These are phyloP conservation scores for Ochropleura plecta DNA, from an alignment of 2,888 invertebrate genomes.

Conservation along the genomic window DNA sequence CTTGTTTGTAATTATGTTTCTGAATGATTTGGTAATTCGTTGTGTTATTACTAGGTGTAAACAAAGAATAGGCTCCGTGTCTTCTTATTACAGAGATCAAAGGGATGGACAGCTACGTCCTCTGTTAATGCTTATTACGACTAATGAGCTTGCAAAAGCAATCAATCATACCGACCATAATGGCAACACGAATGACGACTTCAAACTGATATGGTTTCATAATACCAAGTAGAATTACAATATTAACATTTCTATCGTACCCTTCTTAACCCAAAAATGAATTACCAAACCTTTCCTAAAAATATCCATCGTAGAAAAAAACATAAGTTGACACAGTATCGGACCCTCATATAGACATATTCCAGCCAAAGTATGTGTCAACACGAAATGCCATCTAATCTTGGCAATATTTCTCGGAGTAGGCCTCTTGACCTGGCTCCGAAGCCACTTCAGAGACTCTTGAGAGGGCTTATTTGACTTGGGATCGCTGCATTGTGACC, in stretches of 20 bases:
- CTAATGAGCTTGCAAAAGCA: constrained; percentile 5
- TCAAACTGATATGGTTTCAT: background rate
- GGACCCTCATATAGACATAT: constrained; percentile 32
- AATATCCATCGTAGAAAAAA: constrained; percentile 35
- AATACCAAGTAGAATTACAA: background rate
- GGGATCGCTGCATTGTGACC: constrained; percentile 72
- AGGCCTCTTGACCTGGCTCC: constrained; percentile 71
- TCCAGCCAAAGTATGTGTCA: constrained; percentile 66
- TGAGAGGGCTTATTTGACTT: constrained; percentile 73
- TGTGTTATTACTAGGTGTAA: background rate
- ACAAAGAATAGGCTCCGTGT: background rate
- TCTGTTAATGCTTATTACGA: constrained; percentile 8
- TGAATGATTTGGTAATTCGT: constrained; percentile 11
- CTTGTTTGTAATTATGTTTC: constrained; percentile 2
- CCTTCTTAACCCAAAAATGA: background rate
- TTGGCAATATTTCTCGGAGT: constrained; percentile 62
- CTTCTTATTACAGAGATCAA: background rate
- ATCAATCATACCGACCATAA: background rate
- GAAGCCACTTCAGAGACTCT: constrained; percentile 65
- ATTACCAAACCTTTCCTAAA: constrained; percentile 14
- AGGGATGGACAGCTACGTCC: background rate
- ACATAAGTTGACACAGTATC: constrained; percentile 46
- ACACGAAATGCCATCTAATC: constrained; percentile 66
- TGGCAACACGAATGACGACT: background rate
- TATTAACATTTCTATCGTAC: constrained; percentile 6